Evolutionary conservation across 1,140 invertebrate species (phyloP).

Genomic region (Zaprionus vittiger): DNA sequence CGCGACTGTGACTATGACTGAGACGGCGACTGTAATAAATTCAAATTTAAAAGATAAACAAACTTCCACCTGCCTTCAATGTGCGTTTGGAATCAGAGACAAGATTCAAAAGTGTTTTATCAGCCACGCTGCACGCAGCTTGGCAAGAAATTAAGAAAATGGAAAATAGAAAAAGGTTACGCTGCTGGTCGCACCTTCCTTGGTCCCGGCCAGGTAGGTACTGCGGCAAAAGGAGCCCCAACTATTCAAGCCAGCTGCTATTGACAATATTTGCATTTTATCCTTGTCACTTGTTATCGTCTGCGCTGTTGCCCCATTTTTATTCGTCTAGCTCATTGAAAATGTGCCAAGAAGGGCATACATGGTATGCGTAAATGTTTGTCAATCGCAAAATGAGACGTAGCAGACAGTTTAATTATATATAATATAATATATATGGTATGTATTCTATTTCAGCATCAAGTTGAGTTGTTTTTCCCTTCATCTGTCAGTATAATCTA

Average conservation of each 20-base stretch:
- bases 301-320: conserved; percentile 53
- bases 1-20: not conserved
- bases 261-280: conserved; percentile 77
- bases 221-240: conserved; percentile 10
- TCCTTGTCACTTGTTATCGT: conserved; percentile 79
- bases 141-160: conserved; percentile 58
- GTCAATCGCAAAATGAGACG: not conserved
- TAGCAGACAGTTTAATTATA: not conserved
- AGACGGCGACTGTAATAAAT: conserved; percentile 62
- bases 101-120: conserved; percentile 58
- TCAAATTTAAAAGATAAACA: conserved; percentile 81
- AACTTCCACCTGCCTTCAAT: conserved; percentile 13
- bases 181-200: conserved; percentile 12
- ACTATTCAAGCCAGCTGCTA: conserved; percentile 43
- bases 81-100: conserved; percentile 15
- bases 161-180: not conserved
- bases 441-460: too few relatives aligned
- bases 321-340: not conserved
- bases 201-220: conserved; percentile 21
- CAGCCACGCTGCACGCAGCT: conserved; percentile 56
- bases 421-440: too few relatives aligned
- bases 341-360: not conserved
- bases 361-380: not conserved
- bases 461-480: not conserved
- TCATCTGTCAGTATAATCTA: not conserved